These are phyloP conservation scores for Gymnocheta viridis DNA, from an alignment of 2,888 invertebrate species.

Conservation along the genomic window DNA sequence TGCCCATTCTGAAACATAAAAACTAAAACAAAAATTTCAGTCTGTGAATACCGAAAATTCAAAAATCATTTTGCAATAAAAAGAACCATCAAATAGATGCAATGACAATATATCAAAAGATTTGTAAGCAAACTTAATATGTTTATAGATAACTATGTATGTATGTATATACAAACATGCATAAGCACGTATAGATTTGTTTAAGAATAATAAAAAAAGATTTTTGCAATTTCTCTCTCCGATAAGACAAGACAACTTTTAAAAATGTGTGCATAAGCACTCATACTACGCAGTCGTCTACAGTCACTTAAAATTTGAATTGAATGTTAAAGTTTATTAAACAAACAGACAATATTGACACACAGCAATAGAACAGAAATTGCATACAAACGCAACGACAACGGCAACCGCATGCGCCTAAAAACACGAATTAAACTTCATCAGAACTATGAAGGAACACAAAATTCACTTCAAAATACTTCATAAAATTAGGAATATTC, in stretches of 20 bases:
- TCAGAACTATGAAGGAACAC: constrained; percentile 4
- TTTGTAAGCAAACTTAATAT: not conserved
- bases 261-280: constrained; percentile 10
- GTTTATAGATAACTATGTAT: not conserved
- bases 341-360: constrained; percentile 28
- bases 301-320: constrained; percentile 50
- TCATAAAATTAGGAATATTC: not conserved
- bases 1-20: not conserved
- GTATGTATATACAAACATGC: not conserved
- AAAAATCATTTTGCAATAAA: constrained; percentile 10
- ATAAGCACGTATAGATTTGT: not conserved
- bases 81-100: constrained; percentile 5
- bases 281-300: constrained; percentile 9
- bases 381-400: not conserved
- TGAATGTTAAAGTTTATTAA: constrained; percentile 42
- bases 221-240: constrained; percentile 36
- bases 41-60: constrained; percentile 4
- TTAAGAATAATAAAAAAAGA: constrained; percentile 20
- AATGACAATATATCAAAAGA: not conserved
- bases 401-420: constrained; percentile 34
- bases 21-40: not conserved
- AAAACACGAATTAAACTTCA: constrained; percentile 14
- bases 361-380: constrained; percentile 29
- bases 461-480: not conserved
- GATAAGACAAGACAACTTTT: constrained; percentile 24